Evolutionary conservation across 2,113 vertebrate genomes (phyloP).

Genomic region (Pseudopipra pipra): DNA sequence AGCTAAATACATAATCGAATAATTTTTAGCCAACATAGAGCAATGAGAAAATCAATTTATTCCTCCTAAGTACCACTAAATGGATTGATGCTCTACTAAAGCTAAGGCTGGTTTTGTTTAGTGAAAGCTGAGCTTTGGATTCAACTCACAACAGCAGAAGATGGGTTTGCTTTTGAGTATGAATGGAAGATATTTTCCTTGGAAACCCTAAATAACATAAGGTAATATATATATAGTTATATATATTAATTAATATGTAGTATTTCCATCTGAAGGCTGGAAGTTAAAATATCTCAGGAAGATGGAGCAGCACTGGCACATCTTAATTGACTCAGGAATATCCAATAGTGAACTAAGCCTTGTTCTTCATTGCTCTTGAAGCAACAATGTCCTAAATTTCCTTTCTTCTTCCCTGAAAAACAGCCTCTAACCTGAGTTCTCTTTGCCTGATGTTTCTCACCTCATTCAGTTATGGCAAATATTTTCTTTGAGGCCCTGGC

Average conservation of each 20-base stretch:
- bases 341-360: neutral
- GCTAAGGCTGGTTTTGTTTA: slow-evolving; percentile 20
- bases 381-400: neutral
- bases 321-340: neutral
- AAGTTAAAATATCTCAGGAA: neutral
- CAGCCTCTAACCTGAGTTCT: neutral
- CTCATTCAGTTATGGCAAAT: neutral
- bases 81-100: slow-evolving; percentile 26
- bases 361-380: neutral
- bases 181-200: neutral
- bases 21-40: slow-evolving; percentile 45
- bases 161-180: neutral
- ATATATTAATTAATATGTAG: neutral
- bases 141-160: neutral
- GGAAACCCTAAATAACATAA: neutral
- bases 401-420: neutral
- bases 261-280: neutral
- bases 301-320: neutral
- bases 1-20: slow-evolving; percentile 73
- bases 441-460: neutral
- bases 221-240: neutral
- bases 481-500: neutral
- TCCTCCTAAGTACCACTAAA: slow-evolving; percentile 41
- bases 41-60: slow-evolving; percentile 67
- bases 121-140: neutral